Conservation (phyloP, 2,888 invertebrate species). For the Coleophora deauratella region DNA sequence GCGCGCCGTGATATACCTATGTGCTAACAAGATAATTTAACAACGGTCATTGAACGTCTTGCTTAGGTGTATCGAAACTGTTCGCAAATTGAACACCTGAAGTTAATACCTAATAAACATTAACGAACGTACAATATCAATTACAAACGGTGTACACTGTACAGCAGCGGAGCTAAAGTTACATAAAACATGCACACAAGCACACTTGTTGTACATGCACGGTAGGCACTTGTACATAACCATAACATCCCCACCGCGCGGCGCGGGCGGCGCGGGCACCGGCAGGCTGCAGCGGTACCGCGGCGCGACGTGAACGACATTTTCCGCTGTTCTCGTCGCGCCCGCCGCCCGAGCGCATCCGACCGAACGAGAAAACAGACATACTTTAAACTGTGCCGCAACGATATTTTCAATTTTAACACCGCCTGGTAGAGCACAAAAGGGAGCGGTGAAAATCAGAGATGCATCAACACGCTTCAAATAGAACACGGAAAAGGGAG, state of each 20-base stretch:
- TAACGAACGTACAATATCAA: constrained; percentile 57
- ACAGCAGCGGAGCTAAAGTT: constrained; percentile 4
- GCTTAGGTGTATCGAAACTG: constrained; percentile 1
- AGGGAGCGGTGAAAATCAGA: constrained; percentile 17
- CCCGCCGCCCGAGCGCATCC: constrained; percentile 60
- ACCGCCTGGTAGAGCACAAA: constrained; percentile 18
- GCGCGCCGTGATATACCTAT: too few relatives aligned
- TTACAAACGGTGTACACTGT: constrained; percentile 36
- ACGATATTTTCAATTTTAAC: constrained; percentile 17
- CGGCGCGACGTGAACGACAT: constrained; percentile 16
- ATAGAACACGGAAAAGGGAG: constrained; percentile 69
- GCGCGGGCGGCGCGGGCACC: constrained; percentile 30
- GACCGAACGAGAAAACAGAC: constrained; percentile 67
- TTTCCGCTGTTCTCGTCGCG: constrained; percentile 56
- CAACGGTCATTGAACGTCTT: too few relatives aligned
- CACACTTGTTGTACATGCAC: neutral
- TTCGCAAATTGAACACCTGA: constrained; percentile 15
- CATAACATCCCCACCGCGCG: constrained; percentile 21
- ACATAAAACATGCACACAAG: constrained; percentile 8
- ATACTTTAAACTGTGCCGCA: constrained; percentile 25
- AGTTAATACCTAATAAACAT: constrained; percentile 25
- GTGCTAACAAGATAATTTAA: too few relatives aligned
- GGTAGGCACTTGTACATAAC: constrained; percentile 1
- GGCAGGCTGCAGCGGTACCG: constrained; percentile 6
- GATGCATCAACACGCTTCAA: constrained; percentile 66